These are phyloP conservation scores for Sebastes flavidus DNA, from an alignment of 2,797 vertebrate species.

Conservation along the genomic window DNA sequence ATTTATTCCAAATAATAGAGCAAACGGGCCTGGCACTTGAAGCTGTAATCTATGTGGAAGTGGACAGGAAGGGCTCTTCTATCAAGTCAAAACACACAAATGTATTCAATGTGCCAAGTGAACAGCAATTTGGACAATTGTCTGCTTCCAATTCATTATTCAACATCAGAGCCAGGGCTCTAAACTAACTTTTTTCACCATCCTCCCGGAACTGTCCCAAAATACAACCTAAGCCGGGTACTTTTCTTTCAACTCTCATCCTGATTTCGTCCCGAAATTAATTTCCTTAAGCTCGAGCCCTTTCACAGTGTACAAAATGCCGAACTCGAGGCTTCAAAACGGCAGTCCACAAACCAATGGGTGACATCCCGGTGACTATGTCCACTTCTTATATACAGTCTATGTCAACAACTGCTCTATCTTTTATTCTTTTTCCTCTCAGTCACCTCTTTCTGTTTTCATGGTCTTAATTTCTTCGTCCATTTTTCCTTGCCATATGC, in stretches of 20 bases:
- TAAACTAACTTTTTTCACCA: too few species aligned
- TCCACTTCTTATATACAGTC: too few species aligned
- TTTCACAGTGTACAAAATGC: too few species aligned
- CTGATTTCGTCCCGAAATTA: too few species aligned
- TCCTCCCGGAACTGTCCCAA: too few species aligned
- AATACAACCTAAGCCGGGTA: too few species aligned
- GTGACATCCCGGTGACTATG: too few species aligned
- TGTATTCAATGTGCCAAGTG: neutral
- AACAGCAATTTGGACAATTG: conserved; percentile 1
- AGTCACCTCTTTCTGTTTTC: neutral
- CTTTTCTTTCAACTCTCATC: too few species aligned
- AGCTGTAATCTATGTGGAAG: neutral
- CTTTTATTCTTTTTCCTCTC: neutral
- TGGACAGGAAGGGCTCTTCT: neutral
- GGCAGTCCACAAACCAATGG: too few species aligned
- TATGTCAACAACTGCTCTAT: neutral
- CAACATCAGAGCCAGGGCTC: neutral
- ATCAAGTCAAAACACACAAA: neutral
- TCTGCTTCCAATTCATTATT: conserved; percentile 3
- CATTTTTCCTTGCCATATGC: conserved; percentile 18
- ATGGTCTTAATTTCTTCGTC: conserved; percentile 7
- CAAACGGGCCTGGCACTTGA: neutral
- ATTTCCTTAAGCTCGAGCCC: too few species aligned
- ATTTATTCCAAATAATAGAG: neutral
- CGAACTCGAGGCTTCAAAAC: too few species aligned